A percentile compares a stretch with the other conserved stretches of the same genome.
These are phyloP conservation scores for Conus betulinus DNA, from an alignment of 1,140 invertebrate species.

Conservation along the genomic window DNA sequence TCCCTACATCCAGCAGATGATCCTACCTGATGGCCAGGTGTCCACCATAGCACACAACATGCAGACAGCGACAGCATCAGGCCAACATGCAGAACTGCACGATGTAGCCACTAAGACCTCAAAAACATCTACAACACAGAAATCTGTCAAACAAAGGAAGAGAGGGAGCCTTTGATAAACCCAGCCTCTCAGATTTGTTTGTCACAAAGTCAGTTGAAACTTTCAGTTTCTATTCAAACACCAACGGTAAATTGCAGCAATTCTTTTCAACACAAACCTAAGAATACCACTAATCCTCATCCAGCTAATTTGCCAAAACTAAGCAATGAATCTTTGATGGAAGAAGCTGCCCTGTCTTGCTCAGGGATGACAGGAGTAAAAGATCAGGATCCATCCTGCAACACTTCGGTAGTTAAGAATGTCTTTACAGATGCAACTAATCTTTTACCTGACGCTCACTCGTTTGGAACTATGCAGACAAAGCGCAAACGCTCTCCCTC, in stretches of 20 bases:
- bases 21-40: slow-evolving; percentile 48
- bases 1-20: slow-evolving; percentile 50
- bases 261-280: neutral
- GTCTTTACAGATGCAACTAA: neutral
- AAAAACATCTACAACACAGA: neutral
- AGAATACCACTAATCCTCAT: neutral
- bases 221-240: neutral
- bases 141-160: neutral
- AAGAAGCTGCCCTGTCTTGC: neutral
- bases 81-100: neutral
- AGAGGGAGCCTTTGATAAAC: neutral
- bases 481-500: neutral
- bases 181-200: neutral
- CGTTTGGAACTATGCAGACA: neutral
- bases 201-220: neutral
- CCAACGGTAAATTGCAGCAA: neutral
- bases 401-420: neutral
- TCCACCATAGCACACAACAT: slow-evolving; percentile 23
- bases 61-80: neutral
- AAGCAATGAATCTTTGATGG: neutral
- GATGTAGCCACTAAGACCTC: neutral
- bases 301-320: neutral
- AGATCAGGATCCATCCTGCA: neutral
- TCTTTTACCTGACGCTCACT: neutral
- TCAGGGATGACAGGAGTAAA: neutral